Evolutionary conservation across 2,113 vertebrate genomes (phyloP), one percentile per base, ranked within the genome.

Genomic region (Hippocampus abdominalis): DNA sequence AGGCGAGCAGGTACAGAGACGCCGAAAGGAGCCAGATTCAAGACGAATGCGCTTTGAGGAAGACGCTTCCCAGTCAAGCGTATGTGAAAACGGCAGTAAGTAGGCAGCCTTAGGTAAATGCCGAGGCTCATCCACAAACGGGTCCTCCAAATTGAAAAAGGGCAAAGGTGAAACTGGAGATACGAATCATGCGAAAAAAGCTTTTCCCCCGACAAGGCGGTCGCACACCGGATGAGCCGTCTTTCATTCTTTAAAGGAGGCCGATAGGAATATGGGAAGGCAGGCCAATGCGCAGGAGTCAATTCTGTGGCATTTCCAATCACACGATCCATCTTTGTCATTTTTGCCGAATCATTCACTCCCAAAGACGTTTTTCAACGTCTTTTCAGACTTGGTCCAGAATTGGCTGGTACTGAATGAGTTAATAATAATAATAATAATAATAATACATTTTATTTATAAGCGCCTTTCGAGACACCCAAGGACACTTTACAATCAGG

Each of bases 101-200:
- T 49, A 29, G 16, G 15, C 25, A 65, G 25, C 25, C 9, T 12
- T 56, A 44, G 61, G 39, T 36, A 72, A 69, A 64, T 18, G 18
- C 68, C 69, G 64, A 71, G 60, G 51, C 79, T 71, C 1, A n/a
- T 71, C 59, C 75, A 76, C 40, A 60, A 74, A 70, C 53, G 56
- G 56, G 21, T 25, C 57, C 66, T 9, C 44, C 66, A 77, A 81
- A 53, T n/a, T n/a, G 64, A 36, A 56, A 77, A 59, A 75, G 61
- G 70, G 57, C 60, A 29, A n/a, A 88, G 76, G 81, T 83, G 70
- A 75, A 51, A 66, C 32, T 15, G 27, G 71, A 67, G 18, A 15
- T 21, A 72, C 86, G 80, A 85, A 87, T 88, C 79, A 87, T 81
- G 64, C 67, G 84, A 25, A 29, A 65, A 59, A 68, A 65, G 69